phyloP scores from a whole-genome alignment of 2,113 vertebrate genomes.

The Reinhardtius hippoglossoides region DNA sequence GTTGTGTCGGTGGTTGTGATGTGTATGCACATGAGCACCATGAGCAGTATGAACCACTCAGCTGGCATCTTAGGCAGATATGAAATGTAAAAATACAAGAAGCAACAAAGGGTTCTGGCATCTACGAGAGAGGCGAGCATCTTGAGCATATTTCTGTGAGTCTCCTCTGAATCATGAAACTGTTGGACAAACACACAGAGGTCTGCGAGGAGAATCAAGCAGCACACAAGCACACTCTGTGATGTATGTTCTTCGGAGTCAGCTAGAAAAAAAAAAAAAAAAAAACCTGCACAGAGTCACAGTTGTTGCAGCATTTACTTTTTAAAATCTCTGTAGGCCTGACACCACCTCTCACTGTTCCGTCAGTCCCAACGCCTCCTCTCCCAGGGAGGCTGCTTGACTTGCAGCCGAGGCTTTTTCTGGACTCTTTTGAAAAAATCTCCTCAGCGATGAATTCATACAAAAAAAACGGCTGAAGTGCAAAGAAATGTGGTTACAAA shows the following conservation, averaged over 20 bases:
- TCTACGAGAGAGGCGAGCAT: conserved; percentile 12
- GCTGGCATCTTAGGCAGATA: background rate
- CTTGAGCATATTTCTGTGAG: conserved; percentile 23
- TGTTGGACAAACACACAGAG: conserved; percentile 41
- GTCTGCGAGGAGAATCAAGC: conserved; percentile 53
- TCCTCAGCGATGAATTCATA: conserved; percentile 28
- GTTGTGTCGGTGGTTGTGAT: background rate
- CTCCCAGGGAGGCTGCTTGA: conserved; percentile 55
- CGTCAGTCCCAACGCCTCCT: conserved; percentile 41
- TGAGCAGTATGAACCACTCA: background rate
- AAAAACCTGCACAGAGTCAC: conserved; percentile 40
- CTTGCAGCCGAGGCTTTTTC: conserved; percentile 54
- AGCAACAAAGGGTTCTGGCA: background rate
- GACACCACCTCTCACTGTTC: conserved; percentile 65
- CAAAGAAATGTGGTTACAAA: conserved; percentile 20
- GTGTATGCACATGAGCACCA: background rate
- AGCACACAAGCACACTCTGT: conserved; percentile 37
- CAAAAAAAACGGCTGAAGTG: conserved; percentile 30
- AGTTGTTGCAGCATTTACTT: conserved; percentile 63
- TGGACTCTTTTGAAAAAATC: conserved; percentile 56
- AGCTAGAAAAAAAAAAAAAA: conserved; percentile 41
- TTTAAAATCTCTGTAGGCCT: conserved; percentile 65
- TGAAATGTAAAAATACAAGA: conserved; percentile 39
- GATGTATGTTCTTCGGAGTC: conserved; percentile 55
- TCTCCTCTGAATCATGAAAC: conserved; percentile 45